These are phyloP conservation scores for Phalanger gymnotis DNA, from an alignment of 2,797 vertebrate genomes.

Conservation along the genomic window DNA sequence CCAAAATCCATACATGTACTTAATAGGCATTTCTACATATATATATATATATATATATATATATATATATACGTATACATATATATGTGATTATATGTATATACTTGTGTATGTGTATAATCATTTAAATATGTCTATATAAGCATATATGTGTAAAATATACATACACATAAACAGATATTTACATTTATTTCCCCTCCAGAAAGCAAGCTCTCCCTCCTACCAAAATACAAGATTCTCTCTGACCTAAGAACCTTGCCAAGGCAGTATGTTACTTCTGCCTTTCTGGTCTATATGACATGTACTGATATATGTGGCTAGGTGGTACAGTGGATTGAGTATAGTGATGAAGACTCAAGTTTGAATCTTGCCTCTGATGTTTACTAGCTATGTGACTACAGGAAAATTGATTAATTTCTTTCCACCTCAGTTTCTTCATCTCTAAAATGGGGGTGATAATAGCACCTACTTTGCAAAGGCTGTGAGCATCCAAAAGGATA, in stretches of 20 bases:
- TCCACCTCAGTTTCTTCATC: neutral
- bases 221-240: neutral
- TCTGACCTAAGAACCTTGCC: neutral
- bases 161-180: neutral
- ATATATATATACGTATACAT: too few relatives aligned
- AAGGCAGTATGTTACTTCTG: neutral
- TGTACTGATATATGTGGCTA: neutral
- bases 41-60: too few relatives aligned
- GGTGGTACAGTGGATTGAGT: neutral
- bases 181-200: neutral
- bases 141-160: neutral
- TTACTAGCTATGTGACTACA: neutral
- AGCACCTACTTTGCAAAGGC: neutral
- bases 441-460: neutral
- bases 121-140: neutral
- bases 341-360: neutral
- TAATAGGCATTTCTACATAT: neutral
- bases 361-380: neutral
- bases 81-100: too few relatives aligned
- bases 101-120: neutral
- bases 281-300: neutral
- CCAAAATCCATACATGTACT: neutral
- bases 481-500: neutral
- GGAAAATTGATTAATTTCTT: neutral
- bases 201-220: neutral